phyloP scores from a whole-genome alignment of 2,888 invertebrate species.

The Chymomyza caudatula region DNA sequence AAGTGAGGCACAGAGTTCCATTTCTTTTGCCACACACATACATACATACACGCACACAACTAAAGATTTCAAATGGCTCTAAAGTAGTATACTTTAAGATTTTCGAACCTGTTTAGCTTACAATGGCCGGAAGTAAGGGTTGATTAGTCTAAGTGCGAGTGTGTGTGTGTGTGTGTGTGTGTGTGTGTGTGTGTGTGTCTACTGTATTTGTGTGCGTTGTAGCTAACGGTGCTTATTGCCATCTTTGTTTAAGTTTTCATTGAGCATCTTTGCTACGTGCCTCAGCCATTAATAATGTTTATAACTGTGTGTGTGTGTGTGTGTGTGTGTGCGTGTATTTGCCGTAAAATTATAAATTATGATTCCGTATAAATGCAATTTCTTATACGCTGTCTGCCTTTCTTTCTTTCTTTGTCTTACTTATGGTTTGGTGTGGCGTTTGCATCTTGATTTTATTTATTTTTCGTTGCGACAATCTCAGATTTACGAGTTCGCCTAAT shows the following conservation, averaged over 20 bases:
- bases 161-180: constrained; percentile 6
- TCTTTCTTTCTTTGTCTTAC: constrained; percentile 1
- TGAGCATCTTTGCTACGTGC: not conserved
- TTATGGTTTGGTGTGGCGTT: constrained; percentile 15
- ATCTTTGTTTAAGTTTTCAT: not conserved
- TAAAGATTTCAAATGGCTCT: constrained; percentile 29
- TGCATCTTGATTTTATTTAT: constrained; percentile 62
- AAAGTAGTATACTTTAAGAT: constrained; percentile 63
- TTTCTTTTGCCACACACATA: constrained; percentile 23
- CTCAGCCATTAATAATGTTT: not conserved
- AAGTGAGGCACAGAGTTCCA: constrained; percentile 50
- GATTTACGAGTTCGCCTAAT: constrained; percentile 65
- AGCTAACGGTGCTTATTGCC: constrained; percentile 13
- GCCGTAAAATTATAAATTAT: constrained; percentile 63
- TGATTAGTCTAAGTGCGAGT: not conserved
- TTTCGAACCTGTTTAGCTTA: constrained; percentile 63
- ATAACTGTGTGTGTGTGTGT: constrained; percentile 4
- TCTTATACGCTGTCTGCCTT: constrained; percentile 9
- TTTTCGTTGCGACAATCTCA: constrained; percentile 37
- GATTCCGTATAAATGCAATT: constrained; percentile 53
- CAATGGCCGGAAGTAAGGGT: constrained; percentile 30
- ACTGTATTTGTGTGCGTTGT: constrained; percentile 7
- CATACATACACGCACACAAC: not conserved
- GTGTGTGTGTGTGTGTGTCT: constrained; percentile 7
- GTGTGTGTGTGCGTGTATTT: not conserved